Evolutionary conservation across 2,888 invertebrate species (phyloP).

Genomic region (Pseudococcus viburni): DNA sequence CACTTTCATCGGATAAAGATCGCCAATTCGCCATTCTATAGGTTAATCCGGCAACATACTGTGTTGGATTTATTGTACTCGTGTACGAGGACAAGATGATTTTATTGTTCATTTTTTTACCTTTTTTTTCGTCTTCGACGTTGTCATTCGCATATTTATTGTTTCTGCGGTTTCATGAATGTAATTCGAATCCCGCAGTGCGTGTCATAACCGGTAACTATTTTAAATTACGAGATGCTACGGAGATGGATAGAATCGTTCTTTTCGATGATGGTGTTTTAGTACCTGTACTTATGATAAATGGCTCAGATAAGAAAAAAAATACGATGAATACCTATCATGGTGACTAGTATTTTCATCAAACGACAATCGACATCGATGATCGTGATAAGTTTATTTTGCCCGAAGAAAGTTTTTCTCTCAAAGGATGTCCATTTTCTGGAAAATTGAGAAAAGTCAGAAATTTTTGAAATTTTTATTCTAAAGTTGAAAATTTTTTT

Average conservation of each 20-base stretch:
- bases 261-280: background rate
- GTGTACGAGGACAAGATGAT: background rate
- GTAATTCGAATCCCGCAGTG: constrained; percentile 48
- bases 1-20: constrained; percentile 38
- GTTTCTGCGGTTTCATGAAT: constrained; percentile 44
- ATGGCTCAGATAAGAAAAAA: background rate
- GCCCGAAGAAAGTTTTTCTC: no score
- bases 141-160: constrained; percentile 47
- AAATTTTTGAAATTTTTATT: no score
- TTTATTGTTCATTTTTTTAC: background rate
- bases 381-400: no score
- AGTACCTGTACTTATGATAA: background rate
- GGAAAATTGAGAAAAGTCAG: no score
- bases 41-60: background rate
- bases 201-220: constrained; percentile 43
- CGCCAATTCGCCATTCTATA: background rate
- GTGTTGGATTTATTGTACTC: background rate
- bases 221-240: background rate
- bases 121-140: background rate
- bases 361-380: no score
- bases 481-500: no score
- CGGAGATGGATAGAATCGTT: background rate
- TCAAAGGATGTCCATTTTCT: no score
- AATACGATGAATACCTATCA: no score
- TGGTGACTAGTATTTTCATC: no score